These are phyloP conservation scores for Acanthiza pusilla DNA, from an alignment of 2,797 vertebrate species.

Conservation along the genomic window DNA sequence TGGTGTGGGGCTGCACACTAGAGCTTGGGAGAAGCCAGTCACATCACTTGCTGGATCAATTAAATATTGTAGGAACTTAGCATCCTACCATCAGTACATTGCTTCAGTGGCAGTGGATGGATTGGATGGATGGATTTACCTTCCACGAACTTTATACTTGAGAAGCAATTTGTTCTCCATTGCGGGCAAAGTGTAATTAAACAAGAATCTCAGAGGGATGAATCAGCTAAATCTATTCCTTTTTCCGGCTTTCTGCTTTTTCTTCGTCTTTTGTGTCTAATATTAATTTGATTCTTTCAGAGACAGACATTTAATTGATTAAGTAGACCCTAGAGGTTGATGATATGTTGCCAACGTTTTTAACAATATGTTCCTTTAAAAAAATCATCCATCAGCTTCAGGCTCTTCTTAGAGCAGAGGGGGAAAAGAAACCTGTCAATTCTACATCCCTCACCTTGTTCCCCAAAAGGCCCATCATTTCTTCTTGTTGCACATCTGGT, in stretches of 20 bases:
- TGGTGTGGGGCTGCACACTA: too few species aligned
- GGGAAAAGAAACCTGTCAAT: not conserved
- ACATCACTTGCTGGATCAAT: not conserved
- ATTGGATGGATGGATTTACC: not conserved
- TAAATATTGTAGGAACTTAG: not conserved
- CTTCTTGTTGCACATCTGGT: not conserved
- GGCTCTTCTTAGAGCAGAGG: not conserved
- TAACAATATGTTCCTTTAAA: not conserved
- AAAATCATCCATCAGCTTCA: not conserved
- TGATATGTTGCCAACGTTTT: not conserved
- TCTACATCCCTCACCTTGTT: not conserved
- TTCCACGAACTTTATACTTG: not conserved
- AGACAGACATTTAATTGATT: slow-evolving; percentile 20
- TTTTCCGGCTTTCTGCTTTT: not conserved
- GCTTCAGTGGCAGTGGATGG: not conserved
- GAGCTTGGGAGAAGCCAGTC: not conserved
- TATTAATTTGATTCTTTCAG: slow-evolving; percentile 1
- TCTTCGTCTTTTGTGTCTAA: not conserved
- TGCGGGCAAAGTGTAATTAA: not conserved
- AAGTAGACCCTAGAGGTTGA: not conserved
- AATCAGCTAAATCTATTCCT: not conserved
- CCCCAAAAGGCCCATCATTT: not conserved
- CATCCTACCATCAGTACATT: not conserved
- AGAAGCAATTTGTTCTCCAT: not conserved
- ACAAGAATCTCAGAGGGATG: not conserved